These are phyloP conservation scores for Porites rus DNA, from an alignment of 92 coral and sea anemone genomes.

Conservation along the genomic window DNA sequence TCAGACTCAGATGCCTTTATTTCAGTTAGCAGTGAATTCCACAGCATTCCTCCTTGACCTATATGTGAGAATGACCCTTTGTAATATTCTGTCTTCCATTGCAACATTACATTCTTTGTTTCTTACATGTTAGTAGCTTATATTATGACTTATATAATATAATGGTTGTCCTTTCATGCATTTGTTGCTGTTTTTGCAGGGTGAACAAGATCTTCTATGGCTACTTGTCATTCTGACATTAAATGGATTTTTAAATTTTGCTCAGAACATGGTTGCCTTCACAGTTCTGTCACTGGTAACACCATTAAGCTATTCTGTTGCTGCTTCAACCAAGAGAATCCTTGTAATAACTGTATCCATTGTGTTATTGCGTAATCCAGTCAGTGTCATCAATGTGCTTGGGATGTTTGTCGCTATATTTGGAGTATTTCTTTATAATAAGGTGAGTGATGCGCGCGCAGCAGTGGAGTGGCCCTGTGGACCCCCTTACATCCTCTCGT, in stretches of 20 bases:
- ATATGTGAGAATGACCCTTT: no score
- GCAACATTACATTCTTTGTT: not conserved
- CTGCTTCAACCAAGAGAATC: slow-evolving; percentile 94
- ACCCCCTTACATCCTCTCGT: not conserved
- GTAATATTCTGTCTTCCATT: not conserved
- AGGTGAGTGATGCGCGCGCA: slow-evolving; percentile 62
- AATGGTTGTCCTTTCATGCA: no score
- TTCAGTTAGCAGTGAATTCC: no score
- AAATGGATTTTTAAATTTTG: slow-evolving; percentile 93
- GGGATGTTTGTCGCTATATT: slow-evolving; percentile 94
- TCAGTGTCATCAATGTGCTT: slow-evolving; percentile 70
- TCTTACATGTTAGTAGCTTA: not conserved
- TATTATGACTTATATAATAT: not conserved
- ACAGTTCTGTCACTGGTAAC: slow-evolving; percentile 90
- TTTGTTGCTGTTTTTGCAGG: slow-evolving; percentile 57
- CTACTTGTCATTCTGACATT: slow-evolving; percentile 81
- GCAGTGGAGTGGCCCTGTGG: no score
- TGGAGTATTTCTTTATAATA: slow-evolving; percentile 92
- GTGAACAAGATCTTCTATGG: slow-evolving; percentile 87
- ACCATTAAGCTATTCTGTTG: slow-evolving; percentile 94
- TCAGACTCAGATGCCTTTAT: no score
- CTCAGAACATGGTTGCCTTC: slow-evolving; percentile 97
- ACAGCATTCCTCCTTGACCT: no score
- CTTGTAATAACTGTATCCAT: slow-evolving; percentile 91
- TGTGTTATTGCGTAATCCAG: slow-evolving; percentile 90